Base-by-base conservation (phyloP, 2,888 invertebrate species). In the Leucania comma region DNA sequence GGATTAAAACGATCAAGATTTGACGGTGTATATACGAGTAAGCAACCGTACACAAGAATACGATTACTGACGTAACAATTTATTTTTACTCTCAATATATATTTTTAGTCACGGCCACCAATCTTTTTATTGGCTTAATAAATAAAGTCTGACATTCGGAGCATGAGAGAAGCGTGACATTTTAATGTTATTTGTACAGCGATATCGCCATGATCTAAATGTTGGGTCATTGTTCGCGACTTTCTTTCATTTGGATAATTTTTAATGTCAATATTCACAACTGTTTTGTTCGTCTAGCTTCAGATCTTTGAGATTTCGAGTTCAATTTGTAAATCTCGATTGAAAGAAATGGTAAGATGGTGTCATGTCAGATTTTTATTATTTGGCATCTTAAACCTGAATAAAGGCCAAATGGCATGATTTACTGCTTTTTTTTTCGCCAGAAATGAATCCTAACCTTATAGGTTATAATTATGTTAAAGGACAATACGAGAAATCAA, bases 111-210 rank as follows among this genome's bases (percentile, higher is more conserved):
- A 64, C 48, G 29, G 56, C 56, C 59, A 32, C 46, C 57, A 69
- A 67, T 72, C 53, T 82, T 87, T 85, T 87, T 85, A 89, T 84
- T 80, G 75, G 64, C 51, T 32, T 81, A 61, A 86, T 89, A 87
- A 89, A 89, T 86, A 85, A 74, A 74, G 71, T 48, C 78, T 78
- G 83, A 81, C 83, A 83, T 81, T 81, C 77, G 57, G 74, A 67
- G 75, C 84, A 82, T 89, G 88, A 79, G 90, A 90, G 78, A 66
- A 77, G 72, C 83, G 75, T 84, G 87, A 89, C 89, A 88, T 90
- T 90, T 89, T 71, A 51, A 67, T 80, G 66, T 78, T 83, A 72
- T 73, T 75, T 77, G 79, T 80, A 62, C 65, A 66, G 20, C 56
- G 46, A 60, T 83, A 83, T 82, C 80, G 64, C 65, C 63, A 61